Evolutionary conservation across 2,797 vertebrate species (phyloP), one percentile per base, ranked within the genome.

Genomic region (Ataeniobius toweri): DNA sequence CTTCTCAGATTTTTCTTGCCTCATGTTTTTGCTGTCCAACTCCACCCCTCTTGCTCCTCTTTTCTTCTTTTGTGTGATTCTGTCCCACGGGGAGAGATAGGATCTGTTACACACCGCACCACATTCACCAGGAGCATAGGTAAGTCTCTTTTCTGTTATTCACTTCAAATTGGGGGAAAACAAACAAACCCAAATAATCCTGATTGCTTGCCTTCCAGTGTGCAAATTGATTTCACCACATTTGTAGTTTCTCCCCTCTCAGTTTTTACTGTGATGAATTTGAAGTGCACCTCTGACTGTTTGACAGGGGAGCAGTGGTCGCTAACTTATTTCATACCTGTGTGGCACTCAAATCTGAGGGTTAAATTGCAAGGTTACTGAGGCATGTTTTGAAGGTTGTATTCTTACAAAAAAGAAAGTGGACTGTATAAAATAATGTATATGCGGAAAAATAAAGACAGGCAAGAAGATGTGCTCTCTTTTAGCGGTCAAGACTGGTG

Each of bases 51-150:
- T 71, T 72, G 24, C 74, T 73, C 59, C 48, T 44, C 87, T 56
- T 71, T 75, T 74, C 78, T 81, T 75, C 61, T 76, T 73, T 80
- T 76, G 84, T 84, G 76, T 71, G 76, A 82, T 85, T 87, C 75
- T 87, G 87, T 89, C 88, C 87, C 89, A 83, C 31, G 80, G 83
- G 85, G 83, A 90, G 73, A 84, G 87, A 88, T 85, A 89, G 92
- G 92, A 94, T 92, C 92, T 89, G 86, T 91, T 89, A 86, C 90
- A 85, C 76, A 72, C 83, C 89, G 86, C 87, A 77, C 81, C 88
- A 82, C 86, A 86, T 70, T 80, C 80, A 82, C 78, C 90, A 80
- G 75, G 71, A 88, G 73, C 80, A 55, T 92, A 95, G 95, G 95
- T 96, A 93, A 94, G 94, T 88, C 68, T 75, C 41, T 71, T 68